Conservation (phyloP, 2,797 vertebrate genomes). For the Gadopsis bispinosus region DNA sequence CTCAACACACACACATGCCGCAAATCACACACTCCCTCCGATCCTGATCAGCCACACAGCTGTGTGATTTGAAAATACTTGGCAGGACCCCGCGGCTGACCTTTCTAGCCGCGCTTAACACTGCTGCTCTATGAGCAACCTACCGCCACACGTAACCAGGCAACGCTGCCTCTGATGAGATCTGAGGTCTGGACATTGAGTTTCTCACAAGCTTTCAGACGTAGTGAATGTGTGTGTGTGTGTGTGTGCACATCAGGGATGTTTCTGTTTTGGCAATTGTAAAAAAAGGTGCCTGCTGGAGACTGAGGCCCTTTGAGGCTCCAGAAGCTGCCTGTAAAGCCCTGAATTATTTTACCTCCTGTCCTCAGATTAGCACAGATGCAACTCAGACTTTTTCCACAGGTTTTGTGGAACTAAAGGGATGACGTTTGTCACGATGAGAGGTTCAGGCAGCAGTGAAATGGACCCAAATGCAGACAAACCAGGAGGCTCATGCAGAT, state of each 20-base stretch:
- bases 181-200: constrained; percentile 46
- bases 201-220: constrained; percentile 34
- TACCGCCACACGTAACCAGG: constrained; percentile 64
- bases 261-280: constrained; percentile 51
- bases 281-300: constrained; percentile 39
- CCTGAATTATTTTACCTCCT: constrained; percentile 47
- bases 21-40: constrained; percentile 19
- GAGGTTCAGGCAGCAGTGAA: too few species aligned
- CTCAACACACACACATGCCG: constrained; percentile 35
- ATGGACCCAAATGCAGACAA: too few species aligned
- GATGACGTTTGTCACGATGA: too few species aligned
- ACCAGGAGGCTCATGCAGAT: too few species aligned
- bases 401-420: constrained; percentile 12
- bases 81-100: constrained; percentile 68
- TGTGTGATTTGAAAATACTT: constrained; percentile 74
- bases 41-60: constrained; percentile 58
- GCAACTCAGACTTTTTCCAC: constrained; percentile 37
- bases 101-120: constrained; percentile 69
- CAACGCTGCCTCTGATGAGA: constrained; percentile 65
- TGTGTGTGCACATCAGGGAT: constrained; percentile 14
- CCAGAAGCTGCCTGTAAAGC: constrained; percentile 14
- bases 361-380: constrained; percentile 20
- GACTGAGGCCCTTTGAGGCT: constrained; percentile 29
- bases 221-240: constrained; percentile 20
- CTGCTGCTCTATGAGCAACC: constrained; percentile 50